These are phyloP conservation scores for Augochlora pura DNA, from an alignment of 1,140 invertebrate genomes.

Conservation along the genomic window DNA sequence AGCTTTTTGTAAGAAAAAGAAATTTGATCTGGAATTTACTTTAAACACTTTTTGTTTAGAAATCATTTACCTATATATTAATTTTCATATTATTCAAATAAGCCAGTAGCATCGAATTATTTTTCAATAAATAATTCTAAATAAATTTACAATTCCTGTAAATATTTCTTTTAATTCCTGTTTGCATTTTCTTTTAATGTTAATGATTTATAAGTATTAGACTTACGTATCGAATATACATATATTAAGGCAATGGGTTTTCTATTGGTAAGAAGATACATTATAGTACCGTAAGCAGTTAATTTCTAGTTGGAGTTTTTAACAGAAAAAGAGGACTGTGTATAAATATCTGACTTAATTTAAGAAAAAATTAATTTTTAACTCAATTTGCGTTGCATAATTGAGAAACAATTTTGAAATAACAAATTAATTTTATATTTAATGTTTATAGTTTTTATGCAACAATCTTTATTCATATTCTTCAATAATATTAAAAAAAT, in stretches of 20 bases:
- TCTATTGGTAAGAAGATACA: too few relatives aligned
- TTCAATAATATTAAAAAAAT: background rate
- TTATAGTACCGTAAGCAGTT: too few relatives aligned
- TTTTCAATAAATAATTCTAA: too few relatives aligned
- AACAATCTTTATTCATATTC: background rate
- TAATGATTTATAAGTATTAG: slow-evolving; percentile 2
- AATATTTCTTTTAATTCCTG: too few relatives aligned
- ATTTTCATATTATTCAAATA: too few relatives aligned
- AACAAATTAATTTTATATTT: background rate
- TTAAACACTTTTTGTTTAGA: background rate
- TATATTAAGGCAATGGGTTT: too few relatives aligned
- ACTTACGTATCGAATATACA: too few relatives aligned
- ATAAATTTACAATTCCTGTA: too few relatives aligned
- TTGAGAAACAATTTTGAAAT: background rate
- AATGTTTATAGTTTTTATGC: background rate
- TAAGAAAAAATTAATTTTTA: background rate
- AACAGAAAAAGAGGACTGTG: too few relatives aligned
- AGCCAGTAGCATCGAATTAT: too few relatives aligned
- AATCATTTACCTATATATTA: background rate
- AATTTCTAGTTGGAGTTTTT: too few relatives aligned
- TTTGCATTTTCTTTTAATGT: background rate
- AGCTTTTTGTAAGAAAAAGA: background rate
- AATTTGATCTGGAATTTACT: background rate
- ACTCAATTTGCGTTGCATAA: background rate
- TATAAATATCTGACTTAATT: too few relatives aligned